phyloP scores from a whole-genome alignment of 1,140 invertebrate genomes.

The Trichomalopsis sarcophagae region DNA sequence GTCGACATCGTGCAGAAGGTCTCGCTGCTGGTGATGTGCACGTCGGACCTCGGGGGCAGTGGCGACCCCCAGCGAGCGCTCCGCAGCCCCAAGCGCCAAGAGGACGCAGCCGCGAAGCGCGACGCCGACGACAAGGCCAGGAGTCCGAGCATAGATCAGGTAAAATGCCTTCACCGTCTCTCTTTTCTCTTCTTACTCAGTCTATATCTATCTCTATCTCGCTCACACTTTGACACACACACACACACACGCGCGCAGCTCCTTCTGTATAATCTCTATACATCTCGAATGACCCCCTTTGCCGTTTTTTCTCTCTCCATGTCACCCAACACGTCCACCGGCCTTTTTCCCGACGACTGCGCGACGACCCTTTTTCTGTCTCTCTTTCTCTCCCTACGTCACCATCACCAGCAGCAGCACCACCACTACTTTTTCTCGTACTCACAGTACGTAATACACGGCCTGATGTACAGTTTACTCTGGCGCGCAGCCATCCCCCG shows the following conservation, averaged over 20 bases:
- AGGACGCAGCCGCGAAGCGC: conserved; percentile 64
- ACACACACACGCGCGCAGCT: background rate
- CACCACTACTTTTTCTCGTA: conserved; percentile 15
- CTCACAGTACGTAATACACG: background rate
- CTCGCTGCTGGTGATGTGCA: conserved; percentile 89
- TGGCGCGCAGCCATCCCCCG: conserved; percentile 4
- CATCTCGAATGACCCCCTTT: conserved; percentile 35
- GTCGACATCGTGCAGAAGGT: conserved; percentile 95
- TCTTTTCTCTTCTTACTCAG: conserved; percentile 25
- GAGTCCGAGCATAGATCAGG: conserved; percentile 94
- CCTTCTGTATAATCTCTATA: conserved; percentile 19
- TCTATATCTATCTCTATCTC: conserved; percentile 28
- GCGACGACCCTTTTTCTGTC: conserved; percentile 1
- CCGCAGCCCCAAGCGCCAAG: conserved; percentile 85
- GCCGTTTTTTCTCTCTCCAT: conserved; percentile 24
- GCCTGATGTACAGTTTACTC: conserved; percentile 20
- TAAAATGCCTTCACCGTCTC: conserved; percentile 71
- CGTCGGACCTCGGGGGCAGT: conserved; percentile 91
- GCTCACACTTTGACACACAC: background rate
- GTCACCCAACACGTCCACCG: background rate
- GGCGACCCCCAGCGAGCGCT: conserved; percentile 90
- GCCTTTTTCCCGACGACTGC: background rate
- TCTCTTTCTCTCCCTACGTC: conserved; percentile 3
- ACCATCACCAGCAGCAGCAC: background rate
- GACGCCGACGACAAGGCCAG: conserved; percentile 83